Base-by-base conservation (phyloP, 2,888 invertebrate species). In the Aromia moschata region DNA sequence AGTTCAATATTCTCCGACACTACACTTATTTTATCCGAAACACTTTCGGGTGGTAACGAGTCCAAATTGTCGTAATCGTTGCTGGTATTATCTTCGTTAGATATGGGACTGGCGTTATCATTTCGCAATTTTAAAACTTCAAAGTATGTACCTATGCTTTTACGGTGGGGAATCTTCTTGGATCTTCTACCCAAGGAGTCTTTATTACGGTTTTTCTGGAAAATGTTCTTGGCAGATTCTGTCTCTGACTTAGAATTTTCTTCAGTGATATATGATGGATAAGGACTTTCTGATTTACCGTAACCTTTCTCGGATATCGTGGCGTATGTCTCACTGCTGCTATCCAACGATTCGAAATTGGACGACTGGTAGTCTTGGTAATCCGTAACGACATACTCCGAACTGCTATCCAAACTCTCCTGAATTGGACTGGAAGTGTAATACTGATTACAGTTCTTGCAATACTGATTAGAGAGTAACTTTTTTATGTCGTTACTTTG, bases 401-500 rank as follows among this genome's bases (percentile, higher is more conserved):
- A 78, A 67, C 79, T 80, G 55, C 79, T 80, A 25, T 79, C 80
- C 14, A 79, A 68, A 56, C 80, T 80, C 61, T 79, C 79, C 40
- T 77, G 63, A 55, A 72, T 70, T 2, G 75, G 71, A 57, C 71
- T 72, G 7, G 69, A 59, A 25, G 71, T 74, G 54, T 77, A 80
- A 61, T 75, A 79, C 58, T 79, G 77, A 54, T 79, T 79, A 60
- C 81, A 81, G 62, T 76, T 81, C 60, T 80, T 81, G 65, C 81
- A 81, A 65, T 78, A 80, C 56, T 78, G 78, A 56, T 83, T 81
- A 0, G 84, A 81, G 71, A 88, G 84, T 18, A 90, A 81, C 76
- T 86, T 87, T 7, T 85, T 81, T 62, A 91, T 89, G 78, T 91
- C 89, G 64, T 86, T 84, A 71, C 87, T 86, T 74, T 91, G 91